Conservation (phyloP, 2,797 vertebrate genomes). For the Schizopygopsis malacanthus region DNA sequence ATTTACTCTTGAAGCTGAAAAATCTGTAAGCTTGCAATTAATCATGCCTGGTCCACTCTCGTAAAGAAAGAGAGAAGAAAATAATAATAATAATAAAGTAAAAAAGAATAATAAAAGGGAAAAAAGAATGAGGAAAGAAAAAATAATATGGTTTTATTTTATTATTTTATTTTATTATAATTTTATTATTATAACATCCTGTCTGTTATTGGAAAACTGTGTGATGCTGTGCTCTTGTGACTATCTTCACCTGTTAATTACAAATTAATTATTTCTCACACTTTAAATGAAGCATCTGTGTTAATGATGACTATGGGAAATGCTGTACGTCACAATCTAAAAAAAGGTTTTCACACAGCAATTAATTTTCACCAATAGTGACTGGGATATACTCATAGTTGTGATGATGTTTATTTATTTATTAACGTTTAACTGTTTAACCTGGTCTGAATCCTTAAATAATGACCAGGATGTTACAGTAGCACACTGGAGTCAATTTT, state of each 20-base stretch:
- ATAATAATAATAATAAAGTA: constrained; percentile 8
- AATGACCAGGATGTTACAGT: background rate
- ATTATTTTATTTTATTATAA: no score
- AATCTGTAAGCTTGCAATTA: constrained; percentile 87
- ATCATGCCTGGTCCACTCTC: constrained; percentile 83
- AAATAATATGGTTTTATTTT: background rate
- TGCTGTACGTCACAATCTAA: background rate
- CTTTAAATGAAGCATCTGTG: background rate
- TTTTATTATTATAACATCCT: constrained; percentile 45
- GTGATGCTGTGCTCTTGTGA: constrained; percentile 13
- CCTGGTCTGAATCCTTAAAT: background rate
- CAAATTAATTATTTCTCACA: background rate
- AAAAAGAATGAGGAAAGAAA: background rate
- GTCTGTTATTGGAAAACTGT: constrained; percentile 30
- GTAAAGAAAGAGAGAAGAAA: constrained; percentile 70
- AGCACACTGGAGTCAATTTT: background rate
- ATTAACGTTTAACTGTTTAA: background rate
- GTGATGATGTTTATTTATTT: background rate
- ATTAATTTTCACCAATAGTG: background rate
- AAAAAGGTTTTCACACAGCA: background rate
- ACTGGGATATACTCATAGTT: background rate
- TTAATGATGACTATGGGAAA: background rate
- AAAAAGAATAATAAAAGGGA: background rate
- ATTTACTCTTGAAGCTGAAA: constrained; percentile 90
- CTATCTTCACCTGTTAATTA: background rate